Conservation (phyloP, 2,888 invertebrate species). For the Trachelus tabidus region DNA sequence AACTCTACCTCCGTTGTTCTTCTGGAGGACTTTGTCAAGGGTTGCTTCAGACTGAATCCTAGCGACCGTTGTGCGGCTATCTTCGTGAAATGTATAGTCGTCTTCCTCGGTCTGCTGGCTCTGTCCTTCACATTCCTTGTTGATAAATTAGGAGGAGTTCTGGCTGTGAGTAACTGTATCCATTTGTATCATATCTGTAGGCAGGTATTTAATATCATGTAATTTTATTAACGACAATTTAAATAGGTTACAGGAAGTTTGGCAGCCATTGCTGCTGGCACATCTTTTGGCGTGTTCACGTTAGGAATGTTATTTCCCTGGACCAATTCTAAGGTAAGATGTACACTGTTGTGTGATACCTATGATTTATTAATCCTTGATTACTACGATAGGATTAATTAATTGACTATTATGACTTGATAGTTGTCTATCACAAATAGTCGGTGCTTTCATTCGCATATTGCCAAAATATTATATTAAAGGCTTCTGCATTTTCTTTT, state of each 20-base stretch:
- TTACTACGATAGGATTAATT: background rate
- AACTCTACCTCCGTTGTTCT: conserved; percentile 89
- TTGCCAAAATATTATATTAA: conserved; percentile 7
- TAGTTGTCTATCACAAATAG: background rate
- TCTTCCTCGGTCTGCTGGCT: conserved; percentile 74
- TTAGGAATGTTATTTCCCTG: conserved; percentile 86
- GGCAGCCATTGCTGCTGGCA: conserved; percentile 86
- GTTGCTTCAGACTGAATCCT: conserved; percentile 73
- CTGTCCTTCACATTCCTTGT: conserved; percentile 76
- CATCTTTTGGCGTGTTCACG: conserved; percentile 85
- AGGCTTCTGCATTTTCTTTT: conserved; percentile 24
- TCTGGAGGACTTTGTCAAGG: conserved; percentile 84
- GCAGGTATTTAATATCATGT: background rate
- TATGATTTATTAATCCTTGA: background rate
- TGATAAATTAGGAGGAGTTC: conserved; percentile 81
- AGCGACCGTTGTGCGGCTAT: conserved; percentile 73
- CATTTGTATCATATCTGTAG: background rate
- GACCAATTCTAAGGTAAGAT: conserved; percentile 77
- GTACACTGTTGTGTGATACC: conserved; percentile 34
- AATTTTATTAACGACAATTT: background rate
- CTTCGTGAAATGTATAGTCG: conserved; percentile 74
- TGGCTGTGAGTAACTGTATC: conserved; percentile 71
- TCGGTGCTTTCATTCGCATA: background rate
- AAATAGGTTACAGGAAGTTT: conserved; percentile 76
- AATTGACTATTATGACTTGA: background rate